A percentile compares a stretch with the other conserved stretches of the same genome.
Evolutionary conservation across 2,113 vertebrate genomes (phyloP).

Genomic region (Malurus melanocephalus): DNA sequence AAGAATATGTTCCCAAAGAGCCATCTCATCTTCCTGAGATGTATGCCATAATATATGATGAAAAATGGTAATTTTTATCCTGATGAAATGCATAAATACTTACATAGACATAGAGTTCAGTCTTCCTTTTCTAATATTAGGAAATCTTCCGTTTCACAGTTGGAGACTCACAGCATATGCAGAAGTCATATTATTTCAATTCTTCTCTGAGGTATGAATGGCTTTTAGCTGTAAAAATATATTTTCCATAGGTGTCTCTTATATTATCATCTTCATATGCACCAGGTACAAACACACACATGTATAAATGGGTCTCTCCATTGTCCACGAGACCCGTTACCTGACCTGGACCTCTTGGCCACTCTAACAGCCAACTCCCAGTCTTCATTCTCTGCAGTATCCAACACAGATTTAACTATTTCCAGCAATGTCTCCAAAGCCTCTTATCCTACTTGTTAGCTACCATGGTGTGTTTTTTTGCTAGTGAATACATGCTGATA

Average conservation of each 20-base stretch:
- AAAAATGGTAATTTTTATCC: background rate
- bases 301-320: background rate
- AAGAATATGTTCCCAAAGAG: background rate
- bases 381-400: background rate
- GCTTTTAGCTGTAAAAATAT: background rate
- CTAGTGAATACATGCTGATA: background rate
- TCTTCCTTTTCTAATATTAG: background rate
- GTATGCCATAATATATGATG: background rate
- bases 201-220: background rate
- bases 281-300: background rate
- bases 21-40: background rate
- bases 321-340: background rate
- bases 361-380: background rate
- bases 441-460: background rate
- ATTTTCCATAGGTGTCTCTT: background rate
- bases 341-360: background rate
- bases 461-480: background rate
- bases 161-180: background rate
- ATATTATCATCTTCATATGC: too few relatives aligned
- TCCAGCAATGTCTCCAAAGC: background rate
- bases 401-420: background rate
- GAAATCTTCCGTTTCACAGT: background rate
- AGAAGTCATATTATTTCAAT: background rate
- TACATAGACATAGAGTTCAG: background rate
- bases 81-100: background rate